Conservation (phyloP, 2,113 vertebrate genomes). For the human (Homo sapiens) region GRCh38 chr3:30009001-30009500, state of each 20-base stretch:
- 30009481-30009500: slow-evolving; percentile 52
- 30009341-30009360: slow-evolving; percentile 12
- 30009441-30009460: not conserved
- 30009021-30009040: slow-evolving; percentile 48
- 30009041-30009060: not conserved
- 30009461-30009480: slow-evolving; percentile 44
- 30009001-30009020: slow-evolving; percentile 45
- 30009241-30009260: slow-evolving; percentile 16
- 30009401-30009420: not conserved
- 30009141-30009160: not conserved
- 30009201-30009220: slow-evolving; percentile 55
- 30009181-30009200: slow-evolving; percentile 75
- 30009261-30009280: not conserved
- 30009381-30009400: slow-evolving; percentile 28
- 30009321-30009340: slow-evolving; percentile 31
- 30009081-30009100: slow-evolving; percentile 45
- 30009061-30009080: slow-evolving; percentile 25
- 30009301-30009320: not conserved
- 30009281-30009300: slow-evolving; percentile 34
- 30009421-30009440: not conserved
- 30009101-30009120: slow-evolving; percentile 37
- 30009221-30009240: slow-evolving; percentile 48
- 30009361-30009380: not conserved
- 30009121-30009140: slow-evolving; percentile 39
- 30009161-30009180: slow-evolving; percentile 70